Evolutionary conservation across 2,888 invertebrate species (phyloP).

Genomic region (Amiota communis): DNA sequence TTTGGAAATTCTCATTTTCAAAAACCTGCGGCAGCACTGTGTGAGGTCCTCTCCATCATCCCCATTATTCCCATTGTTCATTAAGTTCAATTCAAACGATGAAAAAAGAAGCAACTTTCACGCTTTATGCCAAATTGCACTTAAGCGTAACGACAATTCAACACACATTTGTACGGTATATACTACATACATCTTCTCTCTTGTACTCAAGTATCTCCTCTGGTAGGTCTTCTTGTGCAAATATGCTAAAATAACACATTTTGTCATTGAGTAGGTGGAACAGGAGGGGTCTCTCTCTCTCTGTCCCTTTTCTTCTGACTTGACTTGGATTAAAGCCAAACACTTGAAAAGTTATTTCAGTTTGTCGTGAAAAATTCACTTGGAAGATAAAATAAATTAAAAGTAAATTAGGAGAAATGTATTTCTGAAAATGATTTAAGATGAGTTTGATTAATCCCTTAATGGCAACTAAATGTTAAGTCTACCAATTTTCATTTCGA

Average conservation of each 20-base stretch:
- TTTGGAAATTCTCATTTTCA: slow-evolving; percentile 3
- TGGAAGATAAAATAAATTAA: no score
- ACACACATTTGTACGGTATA: no score
- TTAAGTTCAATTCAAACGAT: slow-evolving; percentile 40
- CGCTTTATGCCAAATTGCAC: slow-evolving; percentile 27
- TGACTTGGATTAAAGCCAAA: neutral
- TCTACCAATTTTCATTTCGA: no score
- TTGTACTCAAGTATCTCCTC: neutral
- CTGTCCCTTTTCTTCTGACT: neutral
- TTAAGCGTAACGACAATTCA: neutral
- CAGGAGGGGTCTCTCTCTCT: neutral
- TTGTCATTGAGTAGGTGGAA: neutral
- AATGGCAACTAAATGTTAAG: no score
- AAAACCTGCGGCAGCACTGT: slow-evolving; percentile 22
- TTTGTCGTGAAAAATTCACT: no score
- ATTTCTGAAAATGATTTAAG: no score
- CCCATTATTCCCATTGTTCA: slow-evolving; percentile 33
- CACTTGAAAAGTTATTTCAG: no score
- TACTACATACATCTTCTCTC: neutral
- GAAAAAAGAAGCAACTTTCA: neutral
- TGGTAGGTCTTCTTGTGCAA: neutral
- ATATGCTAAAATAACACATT: neutral
- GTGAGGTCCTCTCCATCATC: slow-evolving; percentile 41
- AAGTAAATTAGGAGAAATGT: no score
- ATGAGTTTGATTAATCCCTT: no score